phyloP scores from a whole-genome alignment of 2,113 vertebrate genomes.

The Pogona vitticeps region DNA sequence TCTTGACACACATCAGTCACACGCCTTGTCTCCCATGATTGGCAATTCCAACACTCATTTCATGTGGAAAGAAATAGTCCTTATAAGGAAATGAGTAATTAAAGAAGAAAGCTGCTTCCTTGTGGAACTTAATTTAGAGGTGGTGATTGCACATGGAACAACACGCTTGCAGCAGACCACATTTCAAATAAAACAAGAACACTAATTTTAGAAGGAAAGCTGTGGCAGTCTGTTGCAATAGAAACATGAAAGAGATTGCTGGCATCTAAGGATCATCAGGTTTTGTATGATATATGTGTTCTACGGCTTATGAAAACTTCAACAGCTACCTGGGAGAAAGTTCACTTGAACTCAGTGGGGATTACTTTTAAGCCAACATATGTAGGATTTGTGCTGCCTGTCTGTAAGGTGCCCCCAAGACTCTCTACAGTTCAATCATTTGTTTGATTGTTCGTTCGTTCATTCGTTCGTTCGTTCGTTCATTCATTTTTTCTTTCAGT shows the following conservation, averaged over 20 bases:
- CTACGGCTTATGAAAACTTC: not conserved
- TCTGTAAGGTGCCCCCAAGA: not conserved
- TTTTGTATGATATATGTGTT: no score
- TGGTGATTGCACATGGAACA: not conserved
- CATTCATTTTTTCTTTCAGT: no score
- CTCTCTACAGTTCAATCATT: not conserved
- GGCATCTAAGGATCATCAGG: not conserved
- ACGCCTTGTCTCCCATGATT: not conserved
- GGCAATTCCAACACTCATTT: not conserved
- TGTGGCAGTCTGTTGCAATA: not conserved
- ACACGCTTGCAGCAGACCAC: not conserved
- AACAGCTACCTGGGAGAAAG: not conserved
- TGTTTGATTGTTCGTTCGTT: not conserved
- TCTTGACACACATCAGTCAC: not conserved
- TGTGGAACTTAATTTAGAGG: not conserved
- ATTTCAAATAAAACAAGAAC: not conserved
- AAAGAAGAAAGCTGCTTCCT: not conserved
- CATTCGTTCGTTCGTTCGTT: no score
- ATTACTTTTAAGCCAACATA: not conserved
- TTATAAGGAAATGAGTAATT: constrained; percentile 16
- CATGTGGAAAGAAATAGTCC: not conserved
- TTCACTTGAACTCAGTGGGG: not conserved
- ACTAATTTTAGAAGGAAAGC: not conserved
- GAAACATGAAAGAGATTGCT: not conserved
- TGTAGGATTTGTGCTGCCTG: not conserved